Base-by-base conservation (phyloP, 92 coral and sea anemone genomes). In the Muricea muricata region DNA sequence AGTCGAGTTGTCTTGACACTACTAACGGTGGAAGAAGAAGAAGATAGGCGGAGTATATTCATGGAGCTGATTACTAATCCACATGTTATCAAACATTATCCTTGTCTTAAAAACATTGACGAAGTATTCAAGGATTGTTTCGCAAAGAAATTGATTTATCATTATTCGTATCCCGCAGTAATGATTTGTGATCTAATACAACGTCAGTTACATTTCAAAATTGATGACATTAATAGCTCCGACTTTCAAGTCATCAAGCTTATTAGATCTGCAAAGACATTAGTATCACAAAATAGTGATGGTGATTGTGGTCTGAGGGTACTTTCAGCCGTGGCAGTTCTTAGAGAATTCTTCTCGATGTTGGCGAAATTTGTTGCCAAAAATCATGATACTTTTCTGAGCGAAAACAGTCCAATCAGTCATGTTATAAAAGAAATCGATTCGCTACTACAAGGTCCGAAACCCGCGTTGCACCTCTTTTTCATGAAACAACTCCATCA, bases 121-220 rank as follows among this genome's bases (percentile, higher is more conserved):
- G 78, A 85, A 69, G 91, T 83, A 25, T 75, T 50, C 26, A 82
- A 55, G 25, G 65, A 68, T 32, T 28, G 24, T 37, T 56, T 21
- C 0, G 6, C 29, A 12, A 17, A 75, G 7, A 41, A 42, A 9
- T 57, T 39, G 47, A 86, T 84, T 24, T 89, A 89, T 57, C 80
- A 90, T 6, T 92, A 97, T 61, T 87, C 90, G 7, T 91, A 88
- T 50, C 88, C 94, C 70, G 90, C 93, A 55, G 99, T 92, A 18
- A 87, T 93, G 67, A 92, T 97, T 75, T 97, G 99, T 84, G 98
- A 97, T 87, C 87, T 97, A 25, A 93, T 97, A 69, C 87, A 86
- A 61, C 93, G 93, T 4, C 90, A 90, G 28, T 80, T 74, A 65
- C 52, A 94, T 17, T 79, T 93, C 12, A 58, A 24, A 14, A 60